Conservation (phyloP, 2,113 vertebrate species). For the Phylloscopus whistleri region DNA sequence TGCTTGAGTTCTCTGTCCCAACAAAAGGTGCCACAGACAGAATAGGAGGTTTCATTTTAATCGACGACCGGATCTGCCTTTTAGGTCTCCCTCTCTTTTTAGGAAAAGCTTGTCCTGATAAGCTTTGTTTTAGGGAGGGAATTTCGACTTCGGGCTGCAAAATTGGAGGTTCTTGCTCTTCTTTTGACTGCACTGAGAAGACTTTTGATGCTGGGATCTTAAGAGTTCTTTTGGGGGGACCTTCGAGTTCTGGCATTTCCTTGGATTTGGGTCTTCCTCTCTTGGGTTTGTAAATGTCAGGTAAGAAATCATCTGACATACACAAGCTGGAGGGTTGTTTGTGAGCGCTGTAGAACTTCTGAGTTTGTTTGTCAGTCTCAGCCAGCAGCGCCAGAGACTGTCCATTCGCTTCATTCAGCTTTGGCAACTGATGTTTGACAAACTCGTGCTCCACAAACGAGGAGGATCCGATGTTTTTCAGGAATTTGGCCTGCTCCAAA, state of each 20-base stretch:
- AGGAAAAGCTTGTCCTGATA: conserved; percentile 74
- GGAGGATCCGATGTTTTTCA: conserved; percentile 67
- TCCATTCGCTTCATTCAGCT: conserved; percentile 66
- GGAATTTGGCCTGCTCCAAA: conserved; percentile 71
- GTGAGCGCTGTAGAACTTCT: conserved; percentile 72
- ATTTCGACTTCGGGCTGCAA: conserved; percentile 91
- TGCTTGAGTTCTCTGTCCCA: conserved; percentile 63
- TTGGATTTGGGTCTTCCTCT: conserved; percentile 89
- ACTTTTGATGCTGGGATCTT: conserved; percentile 90
- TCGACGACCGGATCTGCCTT: conserved; percentile 77
- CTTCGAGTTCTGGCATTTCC: conserved; percentile 91
- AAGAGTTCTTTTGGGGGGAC: conserved; percentile 80
- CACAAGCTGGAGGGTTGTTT: conserved; percentile 67
- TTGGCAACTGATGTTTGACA: conserved; percentile 76
- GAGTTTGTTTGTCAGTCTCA: conserved; percentile 67
- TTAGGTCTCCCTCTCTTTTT: conserved; percentile 92
- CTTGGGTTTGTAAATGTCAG: conserved; percentile 79
- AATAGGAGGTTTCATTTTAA: conserved; percentile 78
- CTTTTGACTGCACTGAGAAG: conserved; percentile 85
- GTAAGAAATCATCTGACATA: conserved; percentile 67
- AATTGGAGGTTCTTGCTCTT: conserved; percentile 93
- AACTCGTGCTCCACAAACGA: conserved; percentile 72
- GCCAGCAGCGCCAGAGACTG: conserved; percentile 66
- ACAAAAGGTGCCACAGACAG: conserved; percentile 78
- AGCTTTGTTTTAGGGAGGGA: conserved; percentile 74